phyloP scores from a whole-genome alignment of 2,797 vertebrate species.

The Arrhamphus sclerolepis region DNA sequence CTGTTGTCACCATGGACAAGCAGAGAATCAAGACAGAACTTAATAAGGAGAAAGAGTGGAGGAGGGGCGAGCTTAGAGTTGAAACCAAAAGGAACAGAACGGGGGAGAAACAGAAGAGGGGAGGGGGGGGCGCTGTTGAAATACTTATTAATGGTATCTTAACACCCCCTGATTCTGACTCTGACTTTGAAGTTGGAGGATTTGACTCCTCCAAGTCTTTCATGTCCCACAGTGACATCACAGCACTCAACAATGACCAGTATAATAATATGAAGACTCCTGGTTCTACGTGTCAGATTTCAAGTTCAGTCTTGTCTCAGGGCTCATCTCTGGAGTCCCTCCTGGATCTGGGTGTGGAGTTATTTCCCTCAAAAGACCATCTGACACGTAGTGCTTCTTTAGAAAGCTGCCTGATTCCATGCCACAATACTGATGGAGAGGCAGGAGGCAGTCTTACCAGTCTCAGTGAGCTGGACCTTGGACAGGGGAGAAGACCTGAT shows the following conservation, averaged over 20 bases:
- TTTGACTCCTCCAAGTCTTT: constrained; percentile 6
- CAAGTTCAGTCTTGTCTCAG: constrained; percentile 78
- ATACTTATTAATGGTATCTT: constrained; percentile 67
- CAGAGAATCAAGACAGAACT: constrained; percentile 42
- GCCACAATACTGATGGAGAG: constrained; percentile 77
- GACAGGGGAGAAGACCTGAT: constrained; percentile 76
- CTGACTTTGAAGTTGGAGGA: constrained; percentile 33
- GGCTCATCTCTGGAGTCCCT: constrained; percentile 93
- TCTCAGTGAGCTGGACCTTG: constrained; percentile 82
- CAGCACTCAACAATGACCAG: constrained; percentile 9
- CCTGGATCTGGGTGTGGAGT: constrained; percentile 85
- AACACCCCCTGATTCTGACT: constrained; percentile 66
- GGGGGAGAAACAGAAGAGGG: constrained; percentile 59
- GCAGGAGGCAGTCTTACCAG: constrained; percentile 82
- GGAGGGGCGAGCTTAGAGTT: constrained; percentile 21
- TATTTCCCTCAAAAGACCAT: constrained; percentile 83
- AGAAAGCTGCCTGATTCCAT: constrained; percentile 88
- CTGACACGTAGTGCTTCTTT: constrained; percentile 90
- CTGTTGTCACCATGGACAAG: background rate
- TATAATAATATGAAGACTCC: constrained; percentile 17
- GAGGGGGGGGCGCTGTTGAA: constrained; percentile 59
- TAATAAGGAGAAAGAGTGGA: constrained; percentile 49
- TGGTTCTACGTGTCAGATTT: constrained; percentile 40
- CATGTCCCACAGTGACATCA: constrained; percentile 41
- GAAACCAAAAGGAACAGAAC: constrained; percentile 43